Conservation (phyloP, 2,888 invertebrate genomes). For the Monopis laevigella region DNA sequence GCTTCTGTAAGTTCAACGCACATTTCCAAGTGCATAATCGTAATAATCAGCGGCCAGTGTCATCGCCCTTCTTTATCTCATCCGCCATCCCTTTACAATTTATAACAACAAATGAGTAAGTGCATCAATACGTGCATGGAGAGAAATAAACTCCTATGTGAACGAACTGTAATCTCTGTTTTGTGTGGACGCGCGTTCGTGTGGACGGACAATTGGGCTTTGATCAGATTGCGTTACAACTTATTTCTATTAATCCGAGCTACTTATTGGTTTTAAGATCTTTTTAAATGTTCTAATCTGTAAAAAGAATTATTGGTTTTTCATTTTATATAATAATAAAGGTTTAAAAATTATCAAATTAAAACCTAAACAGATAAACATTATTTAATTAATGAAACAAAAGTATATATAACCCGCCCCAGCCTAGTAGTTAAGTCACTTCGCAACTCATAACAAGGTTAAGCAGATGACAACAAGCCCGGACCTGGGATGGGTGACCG, state of each 20-base stretch:
- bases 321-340: no score
- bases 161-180: slow-evolving; percentile 66
- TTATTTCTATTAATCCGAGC: slow-evolving; percentile 1
- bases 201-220: slow-evolving; percentile 6
- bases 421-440: no score
- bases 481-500: no score
- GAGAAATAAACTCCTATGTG: slow-evolving; percentile 67
- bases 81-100: slow-evolving; percentile 68
- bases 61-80: slow-evolving; percentile 65
- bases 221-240: background rate
- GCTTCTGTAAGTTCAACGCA: slow-evolving; percentile 51
- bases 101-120: slow-evolving; percentile 68
- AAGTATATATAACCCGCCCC: no score
- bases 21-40: slow-evolving; percentile 61
- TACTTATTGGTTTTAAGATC: no score
- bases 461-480: no score
- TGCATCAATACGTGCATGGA: slow-evolving; percentile 49
- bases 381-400: no score
- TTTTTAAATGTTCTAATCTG: no score
- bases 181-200: slow-evolving; percentile 27
- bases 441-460: no score
- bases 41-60: slow-evolving; percentile 58
- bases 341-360: no score
- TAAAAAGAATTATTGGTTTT: no score
- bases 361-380: no score